Conservation (phyloP, 2,888 invertebrate genomes). For the Andrena camellia region DNA sequence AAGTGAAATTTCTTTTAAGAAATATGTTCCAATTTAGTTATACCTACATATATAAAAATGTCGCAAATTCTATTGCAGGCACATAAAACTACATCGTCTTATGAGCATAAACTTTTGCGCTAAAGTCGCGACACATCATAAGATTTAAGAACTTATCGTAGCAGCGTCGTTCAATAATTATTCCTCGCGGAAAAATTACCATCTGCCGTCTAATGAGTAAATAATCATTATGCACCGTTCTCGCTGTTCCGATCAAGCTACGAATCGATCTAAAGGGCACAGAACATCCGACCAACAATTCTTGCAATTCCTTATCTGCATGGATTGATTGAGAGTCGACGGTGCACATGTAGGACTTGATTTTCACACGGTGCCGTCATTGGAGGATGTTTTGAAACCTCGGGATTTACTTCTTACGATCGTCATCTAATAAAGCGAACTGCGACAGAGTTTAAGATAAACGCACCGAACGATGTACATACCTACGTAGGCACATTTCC, state of each 20-base stretch:
- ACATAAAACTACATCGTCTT: too few species aligned
- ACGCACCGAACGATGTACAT: too few species aligned
- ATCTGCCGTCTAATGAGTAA: background rate
- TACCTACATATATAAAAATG: too few species aligned
- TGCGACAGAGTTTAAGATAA: too few species aligned
- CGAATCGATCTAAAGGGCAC: slow-evolving; percentile 57
- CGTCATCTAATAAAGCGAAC: background rate
- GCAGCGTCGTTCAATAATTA: slow-evolving; percentile 22
- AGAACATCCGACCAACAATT: slow-evolving; percentile 53
- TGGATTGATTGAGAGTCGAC: slow-evolving; percentile 35
- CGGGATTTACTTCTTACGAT: background rate
- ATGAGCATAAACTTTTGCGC: too few species aligned
- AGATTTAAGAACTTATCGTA: slow-evolving; percentile 21
- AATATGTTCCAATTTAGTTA: too few species aligned
- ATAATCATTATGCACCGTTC: slow-evolving; percentile 6
- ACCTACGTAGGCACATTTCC: background rate
- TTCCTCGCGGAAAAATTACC: slow-evolving; percentile 29
- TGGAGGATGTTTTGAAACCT: slow-evolving; percentile 19
- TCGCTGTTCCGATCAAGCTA: slow-evolving; percentile 21
- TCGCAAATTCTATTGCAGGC: too few species aligned
- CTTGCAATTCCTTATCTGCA: slow-evolving; percentile 41
- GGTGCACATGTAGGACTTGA: slow-evolving; percentile 41
- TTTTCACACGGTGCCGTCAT: slow-evolving; percentile 48
- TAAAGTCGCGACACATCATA: too few species aligned
- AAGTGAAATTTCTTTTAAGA: too few species aligned